Evolutionary conservation across 2,113 vertebrate genomes (phyloP).

Genomic region (Urocitellus parryii): DNA sequence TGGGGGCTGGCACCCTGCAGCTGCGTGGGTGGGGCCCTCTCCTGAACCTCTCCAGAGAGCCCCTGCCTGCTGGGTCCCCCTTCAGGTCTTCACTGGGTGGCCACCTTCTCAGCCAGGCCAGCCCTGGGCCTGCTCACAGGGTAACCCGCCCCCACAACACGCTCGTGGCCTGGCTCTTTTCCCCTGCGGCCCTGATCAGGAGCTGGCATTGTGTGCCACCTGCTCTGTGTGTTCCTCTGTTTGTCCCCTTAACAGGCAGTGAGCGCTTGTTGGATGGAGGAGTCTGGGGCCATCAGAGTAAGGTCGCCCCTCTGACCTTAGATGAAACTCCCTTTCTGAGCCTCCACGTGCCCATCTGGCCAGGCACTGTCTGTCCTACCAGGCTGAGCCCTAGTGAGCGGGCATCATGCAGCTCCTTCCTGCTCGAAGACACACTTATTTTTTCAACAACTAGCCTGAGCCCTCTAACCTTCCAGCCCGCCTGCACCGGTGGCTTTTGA

Average conservation of each 20-base stretch:
- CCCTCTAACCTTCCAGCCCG: not conserved
- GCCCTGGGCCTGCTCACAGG: not conserved
- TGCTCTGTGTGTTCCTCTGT: fast-evolving
- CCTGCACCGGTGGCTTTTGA: fast-evolving
- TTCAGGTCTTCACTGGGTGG: not conserved
- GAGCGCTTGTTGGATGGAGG: not conserved
- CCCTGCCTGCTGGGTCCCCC: too few species aligned
- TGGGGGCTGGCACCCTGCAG: too few species aligned
- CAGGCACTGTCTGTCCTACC: not conserved
- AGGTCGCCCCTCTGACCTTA: not conserved
- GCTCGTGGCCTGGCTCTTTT: fast-evolving
- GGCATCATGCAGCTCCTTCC: not conserved
- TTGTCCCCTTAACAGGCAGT: fast-evolving
- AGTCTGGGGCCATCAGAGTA: not conserved
- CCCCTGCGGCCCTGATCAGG: fast-evolving
- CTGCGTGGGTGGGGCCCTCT: not conserved
- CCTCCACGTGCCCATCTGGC: not conserved
- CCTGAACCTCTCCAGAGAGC: not conserved
- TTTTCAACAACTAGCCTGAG: not conserved
- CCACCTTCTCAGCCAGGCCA: not conserved
- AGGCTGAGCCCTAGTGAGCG: not conserved
- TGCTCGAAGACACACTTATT: not conserved
- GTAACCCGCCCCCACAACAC: fast-evolving
- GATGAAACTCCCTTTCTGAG: not conserved
- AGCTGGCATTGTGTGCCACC: not conserved